phyloP scores from a whole-genome alignment of 2,113 vertebrate species.

The Brevimyrus niger region DNA sequence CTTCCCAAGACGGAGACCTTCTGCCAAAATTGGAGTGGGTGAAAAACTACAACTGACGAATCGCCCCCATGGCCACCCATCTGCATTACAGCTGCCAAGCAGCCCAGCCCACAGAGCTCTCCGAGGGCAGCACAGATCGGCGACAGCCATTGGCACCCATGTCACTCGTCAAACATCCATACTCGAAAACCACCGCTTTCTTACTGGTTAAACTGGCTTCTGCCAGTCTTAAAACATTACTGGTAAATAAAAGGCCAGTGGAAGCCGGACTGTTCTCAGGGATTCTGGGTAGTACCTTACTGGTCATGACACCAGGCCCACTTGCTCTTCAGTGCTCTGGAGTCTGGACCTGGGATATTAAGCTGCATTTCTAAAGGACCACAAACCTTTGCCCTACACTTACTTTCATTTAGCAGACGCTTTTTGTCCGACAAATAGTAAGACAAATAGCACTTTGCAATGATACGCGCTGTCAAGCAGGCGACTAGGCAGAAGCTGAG shows the following conservation, averaged over 20 bases:
- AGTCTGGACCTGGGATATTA: not conserved
- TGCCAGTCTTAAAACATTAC: not conserved
- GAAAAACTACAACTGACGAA: not conserved
- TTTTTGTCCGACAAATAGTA: not conserved
- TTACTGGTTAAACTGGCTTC: not conserved
- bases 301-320: not conserved
- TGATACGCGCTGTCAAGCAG: not conserved
- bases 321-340: not conserved
- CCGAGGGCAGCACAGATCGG: not conserved
- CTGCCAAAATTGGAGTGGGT: not conserved
- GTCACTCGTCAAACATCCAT: not conserved
- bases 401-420: not conserved
- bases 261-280: not conserved
- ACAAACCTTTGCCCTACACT: not conserved
- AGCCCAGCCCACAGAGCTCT: not conserved
- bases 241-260: not conserved
- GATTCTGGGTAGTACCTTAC: not conserved
- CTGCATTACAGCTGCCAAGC: constrained; percentile 18
- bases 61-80: not conserved
- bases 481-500: not conserved
- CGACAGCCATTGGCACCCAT: not conserved
- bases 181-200: not conserved
- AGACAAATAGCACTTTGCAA: not conserved
- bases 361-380: not conserved
- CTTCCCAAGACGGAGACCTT: constrained; percentile 14